Conservation (phyloP, 2,113 vertebrate species). For the Hyperopisus bebe region DNA sequence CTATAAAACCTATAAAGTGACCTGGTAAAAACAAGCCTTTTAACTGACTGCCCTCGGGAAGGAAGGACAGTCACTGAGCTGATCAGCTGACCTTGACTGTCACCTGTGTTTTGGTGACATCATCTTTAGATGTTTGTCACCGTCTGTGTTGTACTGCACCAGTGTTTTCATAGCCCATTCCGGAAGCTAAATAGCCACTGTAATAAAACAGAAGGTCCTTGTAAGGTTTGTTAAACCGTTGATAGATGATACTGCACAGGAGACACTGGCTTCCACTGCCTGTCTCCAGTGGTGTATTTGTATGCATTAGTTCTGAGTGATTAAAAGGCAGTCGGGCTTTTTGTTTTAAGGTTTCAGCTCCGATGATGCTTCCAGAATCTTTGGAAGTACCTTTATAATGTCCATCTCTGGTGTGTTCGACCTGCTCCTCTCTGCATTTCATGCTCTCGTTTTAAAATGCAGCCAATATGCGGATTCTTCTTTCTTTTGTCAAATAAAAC, state of each 20-base stretch:
- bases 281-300: background rate
- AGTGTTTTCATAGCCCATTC: background rate
- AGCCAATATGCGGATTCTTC: background rate
- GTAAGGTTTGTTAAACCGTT: background rate
- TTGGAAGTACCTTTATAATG: background rate
- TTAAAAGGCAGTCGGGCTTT: background rate
- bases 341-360: background rate
- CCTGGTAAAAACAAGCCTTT: background rate
- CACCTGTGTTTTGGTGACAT: background rate
- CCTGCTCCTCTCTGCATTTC: background rate
- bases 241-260: background rate
- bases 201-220: background rate
- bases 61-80: background rate
- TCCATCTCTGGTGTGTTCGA: background rate
- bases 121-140: background rate
- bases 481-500: conserved; percentile 2
- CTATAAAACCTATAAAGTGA: background rate
- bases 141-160: background rate
- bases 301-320: background rate
- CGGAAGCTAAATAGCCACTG: background rate
- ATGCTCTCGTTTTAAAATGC: background rate
- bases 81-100: background rate
- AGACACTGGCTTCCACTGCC: background rate
- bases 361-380: background rate
- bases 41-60: background rate